Evolutionary conservation across 2,888 invertebrate genomes (phyloP), one percentile per base, ranked within the genome.

Genomic region (Drosophila histrio): DNA sequence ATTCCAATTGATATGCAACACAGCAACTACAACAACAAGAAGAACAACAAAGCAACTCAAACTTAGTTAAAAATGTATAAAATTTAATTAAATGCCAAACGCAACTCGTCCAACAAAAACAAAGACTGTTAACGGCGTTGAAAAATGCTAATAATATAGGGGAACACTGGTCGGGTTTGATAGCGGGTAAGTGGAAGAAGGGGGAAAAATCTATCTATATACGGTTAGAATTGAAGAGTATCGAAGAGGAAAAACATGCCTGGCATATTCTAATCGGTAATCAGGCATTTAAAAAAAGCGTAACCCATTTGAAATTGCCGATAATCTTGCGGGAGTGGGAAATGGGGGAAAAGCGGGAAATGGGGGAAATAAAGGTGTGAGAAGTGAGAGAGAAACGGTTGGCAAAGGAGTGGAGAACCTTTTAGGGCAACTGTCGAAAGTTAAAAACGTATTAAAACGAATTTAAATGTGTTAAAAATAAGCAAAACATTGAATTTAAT

Each of bases 291-390:
- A 22, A 46, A 66, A 22, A 46, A 66, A 44, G 73, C 66, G 62
- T 74, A 87, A 77, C 80, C 84, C 72, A 86, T 74, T 77, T 86
- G 68, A 86, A 87, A 81, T 80, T 83, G 77, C 68, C 87, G 84
- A 86, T 77, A 67, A 64, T 32, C 24, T 24, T 9, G 38, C n/a
- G 49, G 34, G 58, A n/a, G n/a, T n/a, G n/a, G 46, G 26, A 46
- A 7, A 17, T 3, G 30, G 22, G 34, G 44, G 19, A 19, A 5
- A 2, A 5, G 22, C 30, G 44, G 19, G 15, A 5, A 2, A 5
- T 1, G 21, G 3, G 7, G 11, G 0, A 3, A 13, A 21, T 21
- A 22, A 7, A 22, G 53, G 30, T 30, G 32, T 28, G 7, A 19
- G 17, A 13, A 30, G 24, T 36, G 15, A 15, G 15, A 6, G 43